These are phyloP conservation scores for Disparrhopalites patrizii DNA, from an alignment of 2,888 invertebrate genomes.

Conservation along the genomic window DNA sequence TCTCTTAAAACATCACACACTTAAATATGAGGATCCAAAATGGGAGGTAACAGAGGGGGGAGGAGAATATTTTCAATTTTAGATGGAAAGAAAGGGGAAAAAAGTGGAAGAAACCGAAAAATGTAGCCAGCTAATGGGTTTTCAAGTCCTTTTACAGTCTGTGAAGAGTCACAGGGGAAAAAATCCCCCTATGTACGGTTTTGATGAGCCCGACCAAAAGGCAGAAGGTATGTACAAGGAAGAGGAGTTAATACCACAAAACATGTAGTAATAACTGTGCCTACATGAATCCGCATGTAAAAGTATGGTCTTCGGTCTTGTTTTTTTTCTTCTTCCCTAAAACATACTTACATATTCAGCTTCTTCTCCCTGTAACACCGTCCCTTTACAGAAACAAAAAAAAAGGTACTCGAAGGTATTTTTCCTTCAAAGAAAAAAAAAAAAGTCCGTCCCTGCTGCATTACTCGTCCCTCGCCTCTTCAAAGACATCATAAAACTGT, in stretches of 20 bases:
- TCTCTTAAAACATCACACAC: no score
- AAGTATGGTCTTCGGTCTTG: background rate
- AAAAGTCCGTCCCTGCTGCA: no score
- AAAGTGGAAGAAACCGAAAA: slow-evolving; percentile 9
- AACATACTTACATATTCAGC: background rate
- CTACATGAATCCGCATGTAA: no score
- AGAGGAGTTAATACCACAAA: slow-evolving; percentile 9
- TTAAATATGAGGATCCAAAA: background rate
- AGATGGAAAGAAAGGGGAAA: background rate
- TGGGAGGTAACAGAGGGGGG: background rate
- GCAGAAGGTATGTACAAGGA: slow-evolving; percentile 17
- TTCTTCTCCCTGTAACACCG: background rate
- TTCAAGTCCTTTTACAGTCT: slow-evolving; percentile 46
- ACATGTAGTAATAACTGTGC: background rate
- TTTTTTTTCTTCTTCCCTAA: background rate
- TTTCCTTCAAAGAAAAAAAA: no score
- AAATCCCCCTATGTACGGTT: no score
- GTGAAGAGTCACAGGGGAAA: no score
- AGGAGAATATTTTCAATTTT: background rate
- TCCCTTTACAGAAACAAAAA: no score
- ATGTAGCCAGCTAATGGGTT: slow-evolving; percentile 33
- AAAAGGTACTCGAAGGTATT: no score
- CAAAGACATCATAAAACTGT: background rate
- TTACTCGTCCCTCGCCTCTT: background rate
- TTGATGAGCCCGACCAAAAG: slow-evolving; percentile 44